Conservation (phyloP, 2,888 invertebrate genomes). For the Aphelenchoides bicaudatus region DNA sequence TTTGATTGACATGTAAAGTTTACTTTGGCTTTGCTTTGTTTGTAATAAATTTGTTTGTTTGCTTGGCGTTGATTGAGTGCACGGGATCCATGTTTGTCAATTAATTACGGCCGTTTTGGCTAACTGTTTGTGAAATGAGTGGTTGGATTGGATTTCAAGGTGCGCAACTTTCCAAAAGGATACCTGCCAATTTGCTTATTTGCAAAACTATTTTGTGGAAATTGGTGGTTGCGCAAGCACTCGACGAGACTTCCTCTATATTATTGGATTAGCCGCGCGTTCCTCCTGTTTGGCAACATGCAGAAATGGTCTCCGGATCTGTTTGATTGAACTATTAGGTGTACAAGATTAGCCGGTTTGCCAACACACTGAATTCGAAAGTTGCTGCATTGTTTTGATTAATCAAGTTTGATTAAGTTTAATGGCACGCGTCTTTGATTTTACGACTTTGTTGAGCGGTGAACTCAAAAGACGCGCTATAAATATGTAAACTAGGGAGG, state of each 20-base stretch:
- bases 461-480: too few species aligned
- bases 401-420: too few species aligned
- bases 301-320: too few species aligned
- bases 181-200: slow-evolving; percentile 1
- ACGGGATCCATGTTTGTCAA: slow-evolving; percentile 4
- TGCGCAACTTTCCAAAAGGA: background rate
- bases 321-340: too few species aligned
- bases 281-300: too few species aligned
- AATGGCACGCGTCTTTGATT: too few species aligned
- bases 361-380: too few species aligned
- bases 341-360: too few species aligned
- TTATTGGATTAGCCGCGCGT: slow-evolving; percentile 18
- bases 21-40: too few species aligned
- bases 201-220: background rate
- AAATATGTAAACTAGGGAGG: too few species aligned
- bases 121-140: background rate
- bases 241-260: slow-evolving; percentile 12
- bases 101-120: slow-evolving; percentile 1
- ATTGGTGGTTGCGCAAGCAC: slow-evolving; percentile 14
- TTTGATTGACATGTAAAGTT: slow-evolving; percentile 10
- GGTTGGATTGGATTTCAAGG: background rate
- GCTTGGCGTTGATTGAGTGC: background rate
- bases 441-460: too few species aligned
- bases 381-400: too few species aligned
- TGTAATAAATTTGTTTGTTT: background rate